phyloP scores from a whole-genome alignment of 1,140 invertebrate species.

The Nasonia vitripennis region DNA sequence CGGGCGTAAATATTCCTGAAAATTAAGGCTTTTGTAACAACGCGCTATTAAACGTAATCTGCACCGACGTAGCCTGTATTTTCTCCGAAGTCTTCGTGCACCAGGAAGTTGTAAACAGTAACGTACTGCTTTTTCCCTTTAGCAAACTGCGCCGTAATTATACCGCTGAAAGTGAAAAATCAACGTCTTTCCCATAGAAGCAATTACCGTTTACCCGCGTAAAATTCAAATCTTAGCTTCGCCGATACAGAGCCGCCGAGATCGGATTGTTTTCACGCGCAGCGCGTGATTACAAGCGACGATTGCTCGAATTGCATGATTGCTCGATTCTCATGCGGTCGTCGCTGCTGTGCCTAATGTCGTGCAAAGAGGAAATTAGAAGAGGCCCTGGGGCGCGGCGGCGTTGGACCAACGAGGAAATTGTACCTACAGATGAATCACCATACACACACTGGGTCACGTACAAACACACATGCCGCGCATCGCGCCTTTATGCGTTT shows the following conservation, averaged over 20 bases:
- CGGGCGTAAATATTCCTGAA: neutral
- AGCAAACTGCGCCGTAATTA: too few relatives aligned
- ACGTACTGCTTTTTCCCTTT: neutral
- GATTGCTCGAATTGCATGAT: constrained; percentile 45
- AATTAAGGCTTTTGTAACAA: neutral
- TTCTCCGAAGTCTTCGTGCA: neutral
- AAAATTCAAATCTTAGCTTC: too few relatives aligned
- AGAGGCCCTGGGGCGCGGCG: neutral
- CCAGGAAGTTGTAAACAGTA: neutral
- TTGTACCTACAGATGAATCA: constrained; percentile 1
- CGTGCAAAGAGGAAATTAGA: constrained; percentile 13
- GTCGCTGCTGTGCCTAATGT: neutral
- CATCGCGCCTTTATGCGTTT: neutral
- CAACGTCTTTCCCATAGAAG: neutral
- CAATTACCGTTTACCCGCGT: too few relatives aligned
- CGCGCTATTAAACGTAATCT: neutral
- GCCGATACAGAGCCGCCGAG: neutral
- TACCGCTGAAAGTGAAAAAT: too few relatives aligned
- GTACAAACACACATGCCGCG: neutral
- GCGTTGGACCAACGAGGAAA: constrained; percentile 25
- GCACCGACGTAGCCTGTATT: neutral
- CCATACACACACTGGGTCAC: neutral
- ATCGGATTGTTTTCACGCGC: constrained; percentile 2
- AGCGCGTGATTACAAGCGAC: neutral
- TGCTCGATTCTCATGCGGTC: constrained; percentile 30